Conservation (phyloP, 2,113 vertebrate genomes). For the Siniperca chuatsi region DNA sequence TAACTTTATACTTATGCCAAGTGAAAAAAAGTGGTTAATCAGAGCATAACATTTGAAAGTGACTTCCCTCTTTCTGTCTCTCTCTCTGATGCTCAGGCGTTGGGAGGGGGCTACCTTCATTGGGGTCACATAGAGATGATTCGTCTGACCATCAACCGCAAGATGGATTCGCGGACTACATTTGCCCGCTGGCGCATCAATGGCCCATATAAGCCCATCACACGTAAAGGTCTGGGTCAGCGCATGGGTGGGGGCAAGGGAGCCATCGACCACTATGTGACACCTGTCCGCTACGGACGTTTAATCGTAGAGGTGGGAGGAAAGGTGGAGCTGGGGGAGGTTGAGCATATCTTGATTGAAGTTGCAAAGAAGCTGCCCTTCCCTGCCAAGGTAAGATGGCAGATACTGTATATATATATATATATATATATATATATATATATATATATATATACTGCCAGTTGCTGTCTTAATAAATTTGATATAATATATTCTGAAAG, state of each 20-base stretch:
- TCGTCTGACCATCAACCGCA: constrained; percentile 91
- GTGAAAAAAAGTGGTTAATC: neutral
- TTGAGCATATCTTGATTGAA: constrained; percentile 84
- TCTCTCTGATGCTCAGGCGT: constrained; percentile 81
- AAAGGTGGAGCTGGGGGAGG: constrained; percentile 87
- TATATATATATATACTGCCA: no score
- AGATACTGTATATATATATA: neutral
- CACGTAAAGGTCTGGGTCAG: constrained; percentile 91
- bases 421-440: no score
- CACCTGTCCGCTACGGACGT: constrained; percentile 87
- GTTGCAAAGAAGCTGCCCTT: constrained; percentile 94
- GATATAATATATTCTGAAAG: neutral
- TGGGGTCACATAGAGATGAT: constrained; percentile 99
- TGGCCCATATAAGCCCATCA: constrained; percentile 90
- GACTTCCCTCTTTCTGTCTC: neutral
- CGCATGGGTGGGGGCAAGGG: constrained; percentile 98
- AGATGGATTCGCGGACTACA: constrained; percentile 87
- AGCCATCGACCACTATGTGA: constrained; percentile 93
- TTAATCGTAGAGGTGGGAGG: constrained; percentile 93
- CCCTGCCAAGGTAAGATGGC: constrained; percentile 82
- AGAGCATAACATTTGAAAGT: neutral
- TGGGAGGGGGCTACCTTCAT: constrained; percentile 93
- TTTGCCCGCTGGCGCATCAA: constrained; percentile 92
- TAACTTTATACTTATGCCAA: neutral
- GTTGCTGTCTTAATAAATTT: neutral